Evolutionary conservation across 2,113 vertebrate species (phyloP).

Genomic region (Cyprinodon tularosa): DNA sequence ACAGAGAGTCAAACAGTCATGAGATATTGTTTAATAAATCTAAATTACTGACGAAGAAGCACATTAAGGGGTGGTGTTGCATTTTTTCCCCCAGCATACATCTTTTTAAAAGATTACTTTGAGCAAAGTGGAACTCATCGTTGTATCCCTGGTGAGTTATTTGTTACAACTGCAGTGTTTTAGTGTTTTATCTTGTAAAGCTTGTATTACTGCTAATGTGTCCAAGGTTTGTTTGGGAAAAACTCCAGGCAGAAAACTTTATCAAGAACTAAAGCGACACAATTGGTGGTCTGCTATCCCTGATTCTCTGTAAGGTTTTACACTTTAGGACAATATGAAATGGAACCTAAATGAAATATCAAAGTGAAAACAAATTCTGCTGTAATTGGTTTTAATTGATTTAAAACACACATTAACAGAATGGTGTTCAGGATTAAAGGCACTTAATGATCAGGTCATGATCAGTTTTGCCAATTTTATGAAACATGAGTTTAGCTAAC

Average conservation of each 20-base stretch:
- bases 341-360: background rate
- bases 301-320: background rate
- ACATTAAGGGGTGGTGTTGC: slow-evolving; percentile 9
- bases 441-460: background rate
- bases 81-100: slow-evolving; percentile 19
- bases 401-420: background rate
- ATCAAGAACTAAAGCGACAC: background rate
- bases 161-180: background rate
- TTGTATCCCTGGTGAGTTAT: background rate
- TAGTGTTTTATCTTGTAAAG: slow-evolving; percentile 5
- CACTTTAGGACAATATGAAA: background rate
- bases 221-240: slow-evolving; percentile 26
- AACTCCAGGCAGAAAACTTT: background rate
- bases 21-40: slow-evolving; percentile 95
- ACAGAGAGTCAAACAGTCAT: slow-evolving; percentile 92
- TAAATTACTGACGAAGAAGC: slow-evolving; percentile 75
- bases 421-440: background rate
- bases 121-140: background rate
- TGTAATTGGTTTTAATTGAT: background rate
- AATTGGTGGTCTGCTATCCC: slow-evolving; percentile 5
- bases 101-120: slow-evolving; percentile 17
- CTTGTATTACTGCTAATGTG: slow-evolving; percentile 6
- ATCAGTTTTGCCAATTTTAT: background rate
- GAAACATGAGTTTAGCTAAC: too few species aligned
- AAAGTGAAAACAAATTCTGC: background rate